Base-by-base conservation (phyloP, 2,113 vertebrate genomes). In the Periophthalmodon schlosseri region DNA sequence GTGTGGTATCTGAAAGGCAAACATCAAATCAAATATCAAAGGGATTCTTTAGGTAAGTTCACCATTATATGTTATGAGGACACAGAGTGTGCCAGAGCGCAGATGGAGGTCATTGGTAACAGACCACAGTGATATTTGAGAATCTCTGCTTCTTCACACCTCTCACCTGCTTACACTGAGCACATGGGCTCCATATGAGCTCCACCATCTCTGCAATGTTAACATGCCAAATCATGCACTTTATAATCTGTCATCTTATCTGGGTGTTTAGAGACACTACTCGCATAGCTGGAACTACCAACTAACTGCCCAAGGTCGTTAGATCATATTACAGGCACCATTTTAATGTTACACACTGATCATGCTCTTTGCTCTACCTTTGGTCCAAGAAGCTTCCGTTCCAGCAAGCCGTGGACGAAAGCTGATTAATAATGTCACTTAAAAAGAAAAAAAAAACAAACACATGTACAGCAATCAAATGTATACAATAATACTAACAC, bases 321-420 rank as follows among this genome's bases (percentile, higher is more conserved):
- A 16, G 23, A 16, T 63, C 28, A 18, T 34, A 63, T 33, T 8
- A 9, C 14, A 61, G 34, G 9, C 10, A 65, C 18, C 23, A 20
- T 20, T 4, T 65, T 65, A 12, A 12, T 36, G 14, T 34, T 63
- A 36, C 9, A 34, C 20, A 28, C 28, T 64, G 73, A 46, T 34
- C 66, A 46, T 60, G 18, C 57, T 20, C 20, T 44, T 28, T 12
- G 2, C n/a, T 39, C 3, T n/a, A 98, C 98, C 96, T 97, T 90
- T 96, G 95, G 91, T 99, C 97, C 91, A 99, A 91, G 90, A 99
- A 99, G 89, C 98, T 99, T 90, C 94, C 97, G 74, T 99, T 99
- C 96, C 97, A 98, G 91, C 97, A 99, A 57, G 96, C 96, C 69
- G 96, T 93, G 0, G 98, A 99, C 56, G 98, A 99, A 54, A 99